phyloP scores from a whole-genome alignment of 2,888 invertebrate species.

The Automeris io region DNA sequence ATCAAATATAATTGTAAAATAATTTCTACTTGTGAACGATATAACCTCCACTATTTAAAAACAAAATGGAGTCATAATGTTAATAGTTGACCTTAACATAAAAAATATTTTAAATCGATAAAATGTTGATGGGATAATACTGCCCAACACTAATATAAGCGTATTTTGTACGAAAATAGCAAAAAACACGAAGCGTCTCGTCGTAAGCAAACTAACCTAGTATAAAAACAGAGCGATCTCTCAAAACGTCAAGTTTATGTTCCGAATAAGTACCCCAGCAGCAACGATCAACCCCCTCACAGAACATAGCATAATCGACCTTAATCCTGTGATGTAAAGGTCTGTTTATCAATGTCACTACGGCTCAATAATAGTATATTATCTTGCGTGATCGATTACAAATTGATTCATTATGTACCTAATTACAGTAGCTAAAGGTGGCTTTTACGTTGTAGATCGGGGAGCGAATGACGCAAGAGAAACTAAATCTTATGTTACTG shows the following conservation, averaged over 20 bases:
- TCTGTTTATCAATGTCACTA: slow-evolving; percentile 28
- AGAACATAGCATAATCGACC: slow-evolving; percentile 19
- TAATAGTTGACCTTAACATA: too few relatives aligned
- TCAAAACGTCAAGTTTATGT: slow-evolving; percentile 36
- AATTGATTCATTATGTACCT: slow-evolving; percentile 52
- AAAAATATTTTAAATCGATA: too few relatives aligned
- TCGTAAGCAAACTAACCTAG: slow-evolving; percentile 25
- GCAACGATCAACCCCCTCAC: slow-evolving; percentile 17
- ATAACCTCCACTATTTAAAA: too few relatives aligned
- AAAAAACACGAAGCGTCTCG: slow-evolving; percentile 40
- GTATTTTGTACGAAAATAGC: slow-evolving; percentile 48
- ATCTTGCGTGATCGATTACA: slow-evolving; percentile 43
- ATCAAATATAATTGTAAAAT: too few relatives aligned
- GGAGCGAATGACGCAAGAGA: slow-evolving; percentile 19
- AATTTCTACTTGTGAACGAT: too few relatives aligned
- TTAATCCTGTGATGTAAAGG: slow-evolving; percentile 20
- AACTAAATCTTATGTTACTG: slow-evolving; percentile 35
- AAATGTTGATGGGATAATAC: too few relatives aligned
- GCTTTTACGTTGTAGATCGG: slow-evolving; percentile 33
- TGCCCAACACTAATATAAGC: slow-evolving; percentile 14
- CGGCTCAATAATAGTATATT: slow-evolving; percentile 15
- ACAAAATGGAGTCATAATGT: too few relatives aligned
- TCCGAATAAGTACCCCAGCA: slow-evolving; percentile 22
- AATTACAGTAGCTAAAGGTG: slow-evolving; percentile 50
- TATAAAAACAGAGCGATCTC: slow-evolving; percentile 24